Evolutionary conservation across 1,140 invertebrate genomes (phyloP), one percentile per base, ranked within the genome.

Genomic region (Microplitis demolitor): DNA sequence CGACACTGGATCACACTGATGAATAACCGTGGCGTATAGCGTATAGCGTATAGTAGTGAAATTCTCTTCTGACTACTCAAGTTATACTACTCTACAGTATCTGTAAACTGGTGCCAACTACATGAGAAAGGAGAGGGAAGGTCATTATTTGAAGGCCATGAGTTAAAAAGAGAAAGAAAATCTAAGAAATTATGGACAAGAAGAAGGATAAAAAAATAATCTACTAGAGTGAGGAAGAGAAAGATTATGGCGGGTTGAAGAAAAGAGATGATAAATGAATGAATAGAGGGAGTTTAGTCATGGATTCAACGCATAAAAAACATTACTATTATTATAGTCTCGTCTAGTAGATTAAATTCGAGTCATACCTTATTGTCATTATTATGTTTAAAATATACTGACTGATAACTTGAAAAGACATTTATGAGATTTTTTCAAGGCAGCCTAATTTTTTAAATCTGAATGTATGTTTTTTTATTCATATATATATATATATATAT

Each of bases 61-160:
- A 77, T 82, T 80, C 79, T 78, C 75, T 76, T 74, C 76, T 76
- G 79, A 67, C 73, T 74, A 77, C 72, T 64, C 63, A 62, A 78
- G 50, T 60, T 66, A 54, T 66, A 56, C 50, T 58, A 24, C 54
- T 58, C 71, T 66, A 68, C 14, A 70, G 70, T 68, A 64, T 64
- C 67, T 39, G 74, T 64, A 53, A 61, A 51, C 37, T 45, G 66
- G 66, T 56, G 66, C 54, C 70, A 37, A 45, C 31, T 24, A 34
- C 56, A 33, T 51, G 63, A 11, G 50, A 63, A 39, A 24, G 39
- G 64, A 69, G 24, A 8, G 69, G 63, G 54, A 66, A 62, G 69
- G 72, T 73, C 71, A 71, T 75, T 71, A 66, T 37, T 8, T 24
- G 37, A 51, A 67, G 74, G 66, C 74, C 74, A 69, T 75, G 74